Evolutionary conservation across 2,113 vertebrate species (phyloP).

Genomic region (Nannobrachium achirus): DNA sequence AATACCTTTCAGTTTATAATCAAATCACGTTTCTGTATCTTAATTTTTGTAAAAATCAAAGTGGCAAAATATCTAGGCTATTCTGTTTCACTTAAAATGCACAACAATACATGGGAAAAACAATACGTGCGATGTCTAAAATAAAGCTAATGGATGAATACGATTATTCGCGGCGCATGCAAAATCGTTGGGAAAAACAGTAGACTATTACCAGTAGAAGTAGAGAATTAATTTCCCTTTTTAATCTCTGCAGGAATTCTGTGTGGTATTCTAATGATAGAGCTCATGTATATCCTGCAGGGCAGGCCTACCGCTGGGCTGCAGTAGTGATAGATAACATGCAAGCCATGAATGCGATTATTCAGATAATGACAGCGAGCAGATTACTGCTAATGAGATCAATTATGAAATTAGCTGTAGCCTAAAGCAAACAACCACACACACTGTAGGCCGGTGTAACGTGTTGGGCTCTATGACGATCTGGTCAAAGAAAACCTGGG

Average conservation of each 20-base stretch:
- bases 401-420: conserved; percentile 60
- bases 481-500: too few species aligned
- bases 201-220: not conserved
- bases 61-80: too few species aligned
- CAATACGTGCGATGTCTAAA: too few species aligned
- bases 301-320: not conserved
- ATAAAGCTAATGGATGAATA: too few species aligned
- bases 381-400: conserved; percentile 60
- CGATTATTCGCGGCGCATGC: too few species aligned
- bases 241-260: conserved; percentile 1
- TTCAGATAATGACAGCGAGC: conserved; percentile 64
- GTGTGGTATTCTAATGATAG: conserved; percentile 37
- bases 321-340: conserved; percentile 6
- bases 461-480: too few species aligned
- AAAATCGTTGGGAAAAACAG: too few species aligned
- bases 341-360: conserved; percentile 50
- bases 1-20: too few species aligned
- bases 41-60: too few species aligned
- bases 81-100: too few species aligned
- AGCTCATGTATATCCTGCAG: not conserved
- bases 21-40: too few species aligned
- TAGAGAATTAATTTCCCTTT: not conserved
- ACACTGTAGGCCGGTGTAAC: not conserved
- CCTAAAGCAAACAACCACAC: conserved; percentile 35
- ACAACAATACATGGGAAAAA: too few species aligned